Base-by-base conservation (phyloP, 1,140 invertebrate genomes). In the Onthophagus taurus region DNA sequence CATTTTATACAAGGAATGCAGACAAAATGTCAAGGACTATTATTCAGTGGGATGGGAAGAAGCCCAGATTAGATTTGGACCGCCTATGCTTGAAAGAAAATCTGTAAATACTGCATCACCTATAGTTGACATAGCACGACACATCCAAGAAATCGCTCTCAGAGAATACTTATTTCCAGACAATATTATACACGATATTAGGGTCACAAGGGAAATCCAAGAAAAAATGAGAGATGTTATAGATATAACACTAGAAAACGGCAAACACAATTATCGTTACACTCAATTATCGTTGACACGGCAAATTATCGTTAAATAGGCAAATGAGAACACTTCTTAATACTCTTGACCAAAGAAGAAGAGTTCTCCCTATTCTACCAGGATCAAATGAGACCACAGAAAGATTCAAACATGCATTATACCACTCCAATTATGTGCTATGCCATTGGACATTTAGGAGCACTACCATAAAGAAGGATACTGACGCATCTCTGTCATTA, bases 1-100 rank as follows among this genome's bases (percentile, higher is more conserved):
- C 13, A 14, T 42, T 8, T 16, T 42, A 6, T 42, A 7, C 11
- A 42, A 26, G 17, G 4, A 24, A 11, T 30, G 7, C 5, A 24
- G 38, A 17, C 7, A 42, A 24, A 18, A 11, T 31, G 38, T 26
- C 4, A 29, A 11, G 13, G 17, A 4, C 7, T 42, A 42, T 13
- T 42, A 33, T 23, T 9, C 8, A 7, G 29, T 30, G 9, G 18
- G 29, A 9, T 42, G 38, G 38, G 18, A 26, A 24, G 7, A 8
- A n/a, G 8, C 38, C 7, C 4, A n/a, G 8, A 42, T 42, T 7
- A 24, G 18, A 42, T 42, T 8, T 8, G 38, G 38, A 8, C 21
- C 7, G 11, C 21, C 24, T 7, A 30, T 26, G n/a, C 4, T 29
- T 6, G 21, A 42, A 17, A 24, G 38, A 42, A 24, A 19, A 30